Evolutionary conservation across 2,888 invertebrate genomes (phyloP), one percentile per base, ranked within the genome.

Genomic region (Lutraria lutraria): DNA sequence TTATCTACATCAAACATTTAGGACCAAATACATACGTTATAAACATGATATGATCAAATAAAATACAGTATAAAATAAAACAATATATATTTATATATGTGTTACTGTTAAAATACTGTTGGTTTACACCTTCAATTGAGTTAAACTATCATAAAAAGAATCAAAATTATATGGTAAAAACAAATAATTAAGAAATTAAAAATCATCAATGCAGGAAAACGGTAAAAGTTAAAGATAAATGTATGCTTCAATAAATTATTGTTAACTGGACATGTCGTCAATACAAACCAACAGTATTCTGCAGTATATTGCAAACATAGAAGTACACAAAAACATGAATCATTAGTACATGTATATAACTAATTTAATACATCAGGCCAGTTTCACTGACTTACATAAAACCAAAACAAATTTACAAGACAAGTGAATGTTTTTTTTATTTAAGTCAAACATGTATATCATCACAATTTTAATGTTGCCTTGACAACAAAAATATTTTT

Each of bases 391-490:
- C 63, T 31, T 72, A 84, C 29, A 31, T 60, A 56, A 80, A n/a
- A 43, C 52, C 86, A 63, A 53, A 68, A 81, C 81, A 86, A 68
- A 81, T 76, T 76, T 31, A 76, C 76, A 76, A 16, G 76, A 76
- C 76, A 86, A 54, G 81, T 86, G 68, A 86, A 86, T 52, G 63
- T 72, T 83, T 87, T 83, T 43, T 15, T n/a, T n/a, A n/a, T n/a
- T n/a, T n/a, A n/a, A 52, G 34, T 76, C 68, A n/a, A n/a, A n/a
- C n/a, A n/a, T n/a, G 53, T 76, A 34, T 76, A 76, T 60, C 86
- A 89, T 89, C 87, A 89, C 88, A 88, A 83, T 85, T 90, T 90
- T 90, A 90, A 87, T 85, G 90, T 90, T 90, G 90, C 87, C 34
- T 43, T 53, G 56, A 81, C 88, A 88, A 90, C 88, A 85, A 84